Evolutionary conservation across 1,140 invertebrate genomes (phyloP).

Genomic region (Microplitis demolitor): DNA sequence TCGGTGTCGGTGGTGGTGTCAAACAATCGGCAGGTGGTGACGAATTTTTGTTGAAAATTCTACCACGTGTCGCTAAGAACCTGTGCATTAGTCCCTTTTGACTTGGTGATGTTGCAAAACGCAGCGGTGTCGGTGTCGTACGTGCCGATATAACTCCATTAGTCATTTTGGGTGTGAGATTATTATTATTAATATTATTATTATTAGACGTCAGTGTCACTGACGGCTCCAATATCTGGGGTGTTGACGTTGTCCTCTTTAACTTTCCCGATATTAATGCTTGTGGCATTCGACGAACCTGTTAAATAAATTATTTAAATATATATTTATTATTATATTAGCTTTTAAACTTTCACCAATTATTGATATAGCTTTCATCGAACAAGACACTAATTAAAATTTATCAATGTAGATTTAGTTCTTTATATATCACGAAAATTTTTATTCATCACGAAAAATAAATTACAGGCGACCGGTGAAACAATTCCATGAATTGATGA

Average conservation of each 20-base stretch:
- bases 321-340: slow-evolving; percentile 47
- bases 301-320: slow-evolving; percentile 36
- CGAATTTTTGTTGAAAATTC: slow-evolving; percentile 55
- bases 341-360: neutral
- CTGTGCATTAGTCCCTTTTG: slow-evolving; percentile 78
- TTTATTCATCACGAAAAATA: neutral
- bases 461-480: too few species aligned
- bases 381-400: neutral
- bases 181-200: slow-evolving; percentile 28
- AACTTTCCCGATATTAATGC: slow-evolving; percentile 60
- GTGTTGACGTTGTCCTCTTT: slow-evolving; percentile 66
- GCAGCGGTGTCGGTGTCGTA: slow-evolving; percentile 58
- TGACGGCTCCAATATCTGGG: slow-evolving; percentile 62
- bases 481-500: neutral
- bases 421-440: neutral
- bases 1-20: slow-evolving; percentile 36
- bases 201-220: slow-evolving; percentile 39
- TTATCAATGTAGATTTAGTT: slow-evolving; percentile 19
- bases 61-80: slow-evolving; percentile 75
- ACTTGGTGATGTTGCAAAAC: slow-evolving; percentile 66
- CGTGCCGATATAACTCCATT: slow-evolving; percentile 49
- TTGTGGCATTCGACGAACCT: slow-evolving; percentile 57
- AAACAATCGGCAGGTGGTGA: slow-evolving; percentile 26
- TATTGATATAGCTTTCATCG: neutral
- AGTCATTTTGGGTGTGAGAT: slow-evolving; percentile 46